Conservation (phyloP, 2,797 vertebrate species). For the Mormyrus proboscirostris region DNA sequence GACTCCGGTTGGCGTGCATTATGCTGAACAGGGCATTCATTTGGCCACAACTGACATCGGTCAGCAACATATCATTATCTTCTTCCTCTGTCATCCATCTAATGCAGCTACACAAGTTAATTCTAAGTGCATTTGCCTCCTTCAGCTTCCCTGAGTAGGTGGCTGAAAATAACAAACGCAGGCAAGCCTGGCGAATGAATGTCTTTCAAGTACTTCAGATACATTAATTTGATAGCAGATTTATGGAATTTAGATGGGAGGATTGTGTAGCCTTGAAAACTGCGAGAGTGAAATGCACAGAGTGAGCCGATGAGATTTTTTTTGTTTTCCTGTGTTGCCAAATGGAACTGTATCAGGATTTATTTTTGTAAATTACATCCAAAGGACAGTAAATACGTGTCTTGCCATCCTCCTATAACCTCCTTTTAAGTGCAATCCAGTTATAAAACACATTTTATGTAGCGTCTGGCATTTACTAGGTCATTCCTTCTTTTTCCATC, state of each 20-base stretch:
- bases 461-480: background rate
- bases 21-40: background rate
- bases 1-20: background rate
- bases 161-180: background rate
- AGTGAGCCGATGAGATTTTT: background rate
- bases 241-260: background rate
- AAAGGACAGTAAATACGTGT: background rate
- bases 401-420: background rate
- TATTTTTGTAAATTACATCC: constrained; percentile 1
- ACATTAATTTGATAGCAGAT: constrained; percentile 3
- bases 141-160: background rate
- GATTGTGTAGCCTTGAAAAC: background rate
- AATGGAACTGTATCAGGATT: background rate
- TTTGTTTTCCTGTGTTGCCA: background rate
- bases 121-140: background rate
- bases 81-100: background rate
- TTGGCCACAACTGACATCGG: background rate
- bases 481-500: no score
- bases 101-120: background rate
- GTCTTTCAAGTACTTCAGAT: background rate
- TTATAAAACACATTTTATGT: constrained; percentile 10
- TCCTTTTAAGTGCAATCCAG: background rate
- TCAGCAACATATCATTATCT: background rate
- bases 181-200: background rate
- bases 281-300: background rate